phyloP scores from a whole-genome alignment of 2,113 vertebrate genomes.

The Donacobius atricapilla region DNA sequence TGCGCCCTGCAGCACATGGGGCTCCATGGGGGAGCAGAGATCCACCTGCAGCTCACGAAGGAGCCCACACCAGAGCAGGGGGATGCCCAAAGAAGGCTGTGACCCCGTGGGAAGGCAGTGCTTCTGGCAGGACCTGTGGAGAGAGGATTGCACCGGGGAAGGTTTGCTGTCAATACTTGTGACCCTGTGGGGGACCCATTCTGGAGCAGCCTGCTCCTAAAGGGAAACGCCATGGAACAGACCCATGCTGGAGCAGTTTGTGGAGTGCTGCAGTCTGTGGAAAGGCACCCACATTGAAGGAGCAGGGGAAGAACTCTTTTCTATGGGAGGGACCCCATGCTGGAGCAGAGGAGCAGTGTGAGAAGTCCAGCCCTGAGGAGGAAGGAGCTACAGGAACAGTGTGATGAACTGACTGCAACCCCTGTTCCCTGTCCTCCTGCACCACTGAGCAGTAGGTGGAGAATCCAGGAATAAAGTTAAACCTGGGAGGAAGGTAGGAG shows the following conservation, averaged over 20 bases:
- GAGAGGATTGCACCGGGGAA: not conserved
- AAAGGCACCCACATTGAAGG: not conserved
- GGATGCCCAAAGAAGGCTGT: not conserved
- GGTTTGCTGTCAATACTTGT: not conserved
- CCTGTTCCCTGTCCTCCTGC: not conserved
- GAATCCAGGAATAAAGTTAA: not conserved
- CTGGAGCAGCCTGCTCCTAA: not conserved
- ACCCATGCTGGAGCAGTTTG: not conserved
- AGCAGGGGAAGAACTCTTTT: not conserved
- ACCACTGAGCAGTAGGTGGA: not conserved
- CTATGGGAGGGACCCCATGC: not conserved
- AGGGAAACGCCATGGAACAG: not conserved
- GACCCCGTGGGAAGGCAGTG: not conserved
- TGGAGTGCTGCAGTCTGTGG: not conserved
- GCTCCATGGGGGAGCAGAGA: not conserved
- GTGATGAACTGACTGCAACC: not conserved
- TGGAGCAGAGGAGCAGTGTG: not conserved
- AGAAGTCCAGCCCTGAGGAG: not conserved
- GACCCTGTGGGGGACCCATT: accelerated
- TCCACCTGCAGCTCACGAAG: not conserved
- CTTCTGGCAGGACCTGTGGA: not conserved
- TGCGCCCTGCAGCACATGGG: not conserved
- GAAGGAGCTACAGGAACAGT: not conserved
- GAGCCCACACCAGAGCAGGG: not conserved
- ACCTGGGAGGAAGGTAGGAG: not conserved